Conservation (phyloP, 2,888 invertebrate species). For the Sepioteuthis lessoniana region DNA sequence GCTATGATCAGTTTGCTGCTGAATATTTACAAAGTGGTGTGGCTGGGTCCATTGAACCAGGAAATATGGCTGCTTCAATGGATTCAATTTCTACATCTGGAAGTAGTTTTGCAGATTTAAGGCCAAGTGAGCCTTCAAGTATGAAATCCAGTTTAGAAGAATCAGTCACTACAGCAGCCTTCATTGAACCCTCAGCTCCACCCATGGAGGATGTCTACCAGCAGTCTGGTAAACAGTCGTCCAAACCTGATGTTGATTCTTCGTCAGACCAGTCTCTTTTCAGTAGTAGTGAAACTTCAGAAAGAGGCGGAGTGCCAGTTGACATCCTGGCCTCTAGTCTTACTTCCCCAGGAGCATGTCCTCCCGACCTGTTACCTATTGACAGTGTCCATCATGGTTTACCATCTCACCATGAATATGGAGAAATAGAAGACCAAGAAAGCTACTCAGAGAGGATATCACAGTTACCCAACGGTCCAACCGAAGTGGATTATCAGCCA, state of each 20-base stretch:
- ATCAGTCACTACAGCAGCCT: neutral
- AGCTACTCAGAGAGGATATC: conserved; percentile 45
- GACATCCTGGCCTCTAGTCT: conserved; percentile 52
- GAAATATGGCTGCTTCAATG: conserved; percentile 52
- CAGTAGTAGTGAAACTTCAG: conserved; percentile 67
- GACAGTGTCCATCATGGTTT: conserved; percentile 48
- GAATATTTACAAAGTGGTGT: conserved; percentile 52
- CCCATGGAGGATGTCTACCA: conserved; percentile 50
- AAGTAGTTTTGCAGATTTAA: conserved; percentile 56
- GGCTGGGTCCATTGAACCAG: conserved; percentile 57
- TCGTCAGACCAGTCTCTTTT: conserved; percentile 69
- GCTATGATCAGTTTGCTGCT: conserved; percentile 56
- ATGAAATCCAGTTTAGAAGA: conserved; percentile 45
- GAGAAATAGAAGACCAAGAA: conserved; percentile 49
- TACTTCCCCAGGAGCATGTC: conserved; percentile 48
- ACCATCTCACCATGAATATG: conserved; percentile 48
- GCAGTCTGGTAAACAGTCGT: neutral
- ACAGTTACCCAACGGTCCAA: conserved; percentile 76
- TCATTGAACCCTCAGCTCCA: conserved; percentile 52
- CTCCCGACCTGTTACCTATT: conserved; percentile 51
- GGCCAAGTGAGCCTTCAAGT: conserved; percentile 37
- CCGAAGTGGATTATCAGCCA: conserved; percentile 77
- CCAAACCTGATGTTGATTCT: conserved; percentile 59
- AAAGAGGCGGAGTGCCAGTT: conserved; percentile 59
- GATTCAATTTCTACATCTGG: conserved; percentile 52